Evolutionary conservation across 2,797 vertebrate genomes (phyloP), one percentile per base, ranked within the genome.

Genomic region (Masticophis lateralis): DNA sequence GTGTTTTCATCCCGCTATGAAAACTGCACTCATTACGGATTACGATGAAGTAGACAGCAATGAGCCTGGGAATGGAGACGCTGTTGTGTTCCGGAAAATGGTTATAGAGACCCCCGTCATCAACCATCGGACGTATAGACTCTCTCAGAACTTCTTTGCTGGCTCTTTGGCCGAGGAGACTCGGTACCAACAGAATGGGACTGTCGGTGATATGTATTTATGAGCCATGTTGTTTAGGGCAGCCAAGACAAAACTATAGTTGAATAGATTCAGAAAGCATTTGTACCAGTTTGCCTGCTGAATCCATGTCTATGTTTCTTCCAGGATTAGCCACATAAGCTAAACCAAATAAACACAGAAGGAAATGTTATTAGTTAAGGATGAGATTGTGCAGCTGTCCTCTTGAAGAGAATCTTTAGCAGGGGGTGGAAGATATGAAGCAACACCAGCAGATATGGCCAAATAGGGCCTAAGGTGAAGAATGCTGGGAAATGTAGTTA

Each of bases 1-100:
- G 96, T 98, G 97, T 96, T 98, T 99, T 93, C 99, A 99, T 95
- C 99, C 99, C 27, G 98, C 95, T 0, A 51, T 97, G 53, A 5
- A 0, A 86, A 90, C 0, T 1, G 43, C 43, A 91, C 87, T 0
- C 0, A 91, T 61, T 2, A 61, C 53, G 0, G 0, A 28, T 69
- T 13, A 1, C 0, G 97, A 98, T 0, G 94, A 94, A 86, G 95
- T 97, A 66, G 98, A 98, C 4, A 7, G 0, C 5, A 6, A 3
- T 8, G 69, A 18, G 9, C 11, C 5, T 7, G 13, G 2, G 10
- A 27, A 89, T 6, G 47, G 8, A 0, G 2, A 3, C 0, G 10
- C 14, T 27, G 55, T 14, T 20, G 7, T 3, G 32, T 47, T 90
- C 0, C 25, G 0, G 86, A 43, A 11, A 0, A 0, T 43, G 20